Base-by-base conservation (phyloP, 2,113 vertebrate genomes). In the Pelodiscus sinensis region DNA sequence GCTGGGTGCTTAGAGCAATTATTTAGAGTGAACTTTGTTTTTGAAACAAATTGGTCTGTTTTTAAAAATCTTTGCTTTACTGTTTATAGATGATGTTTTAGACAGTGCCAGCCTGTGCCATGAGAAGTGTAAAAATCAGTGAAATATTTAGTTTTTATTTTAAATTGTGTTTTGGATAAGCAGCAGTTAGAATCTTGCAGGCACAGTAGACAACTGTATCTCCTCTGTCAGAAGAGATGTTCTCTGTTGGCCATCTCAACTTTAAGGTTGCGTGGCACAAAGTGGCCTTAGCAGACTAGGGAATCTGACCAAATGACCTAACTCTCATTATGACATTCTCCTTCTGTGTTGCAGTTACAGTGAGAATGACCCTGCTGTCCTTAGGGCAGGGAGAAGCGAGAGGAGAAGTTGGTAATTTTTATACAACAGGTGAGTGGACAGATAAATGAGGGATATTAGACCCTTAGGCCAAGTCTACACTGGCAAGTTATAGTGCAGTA, bases 41-140 rank as follows among this genome's bases (percentile, higher is more conserved):
- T 71, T 79, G 57, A 22, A 24, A 86, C 44, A 91, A 60, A 62
- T n/a, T 44, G 44, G 3, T 77, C 38, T 77, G 22, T 62, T 54
- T 6, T 71, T 93, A 85, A 58, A 85, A 21, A 50, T 88, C 13
- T 85, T 4, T 44, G 0, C 21, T 71, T 82, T 82, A 52, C 52
- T 27, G 2, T 86, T 16, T 86, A 16, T 75, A 82, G 79, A 35
- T 91, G 15, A 44, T 81, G 35, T 88, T 55, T 50, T 94, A 92
- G 82, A 86, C 79, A 86, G 86, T 79, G 73, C 31, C 31, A 84
- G 44, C 55, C 22, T 77, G 6, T 77, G 25, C 73, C 24, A 8
- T 25, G 24, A 77, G 73, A 44, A 24, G 7, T 27, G 9, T 25
- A 38, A 77, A 77, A 38, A 77, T 25, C 44, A 77, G 25, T 56